These are phyloP conservation scores for Folsomia candida DNA, from an alignment of 2,888 invertebrate genomes.

Conservation along the genomic window DNA sequence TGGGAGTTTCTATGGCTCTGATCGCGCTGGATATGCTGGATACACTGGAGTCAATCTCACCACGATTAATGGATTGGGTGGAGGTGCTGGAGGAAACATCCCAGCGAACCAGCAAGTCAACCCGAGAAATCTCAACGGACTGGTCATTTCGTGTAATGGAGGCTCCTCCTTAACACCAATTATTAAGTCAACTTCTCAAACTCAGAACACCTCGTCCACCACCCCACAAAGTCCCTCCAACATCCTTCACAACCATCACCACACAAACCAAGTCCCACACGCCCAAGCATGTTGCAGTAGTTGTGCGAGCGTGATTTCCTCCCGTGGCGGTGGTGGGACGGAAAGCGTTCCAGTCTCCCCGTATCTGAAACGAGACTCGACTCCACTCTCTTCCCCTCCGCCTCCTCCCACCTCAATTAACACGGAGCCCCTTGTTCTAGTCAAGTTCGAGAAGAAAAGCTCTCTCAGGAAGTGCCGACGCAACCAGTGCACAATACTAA, in stretches of 20 bases:
- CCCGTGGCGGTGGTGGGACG: not conserved
- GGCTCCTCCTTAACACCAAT: not conserved
- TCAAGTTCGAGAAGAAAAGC: conserved; percentile 44
- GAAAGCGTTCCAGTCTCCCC: conserved; percentile 27
- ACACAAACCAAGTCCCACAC: too few relatives aligned
- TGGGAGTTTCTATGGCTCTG: conserved; percentile 10
- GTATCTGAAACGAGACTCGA: conserved; percentile 23
- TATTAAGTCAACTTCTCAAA: not conserved
- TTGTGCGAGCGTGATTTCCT: not conserved
- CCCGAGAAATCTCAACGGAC: conserved; percentile 9
- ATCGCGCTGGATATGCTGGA: not conserved
- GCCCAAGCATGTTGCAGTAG: not conserved
- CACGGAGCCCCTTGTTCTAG: conserved; percentile 45
- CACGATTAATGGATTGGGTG: not conserved
- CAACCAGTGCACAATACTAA: conserved; percentile 42
- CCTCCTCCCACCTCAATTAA: not conserved
- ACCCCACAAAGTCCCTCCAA: not conserved
- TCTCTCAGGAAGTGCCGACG: conserved; percentile 26
- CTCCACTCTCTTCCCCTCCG: conserved; percentile 3
- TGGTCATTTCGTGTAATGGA: conserved; percentile 9
- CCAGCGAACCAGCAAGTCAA: too few relatives aligned
- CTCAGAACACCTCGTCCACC: not conserved
- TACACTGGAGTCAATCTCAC: not conserved
- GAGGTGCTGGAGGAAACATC: conserved; percentile 5
- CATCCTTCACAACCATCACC: too few relatives aligned